A percentile compares a stretch with the other conserved stretches of the same genome.
Evolutionary conservation across 2,113 vertebrate species (phyloP).

Genomic region (Casuarius casuarius): DNA sequence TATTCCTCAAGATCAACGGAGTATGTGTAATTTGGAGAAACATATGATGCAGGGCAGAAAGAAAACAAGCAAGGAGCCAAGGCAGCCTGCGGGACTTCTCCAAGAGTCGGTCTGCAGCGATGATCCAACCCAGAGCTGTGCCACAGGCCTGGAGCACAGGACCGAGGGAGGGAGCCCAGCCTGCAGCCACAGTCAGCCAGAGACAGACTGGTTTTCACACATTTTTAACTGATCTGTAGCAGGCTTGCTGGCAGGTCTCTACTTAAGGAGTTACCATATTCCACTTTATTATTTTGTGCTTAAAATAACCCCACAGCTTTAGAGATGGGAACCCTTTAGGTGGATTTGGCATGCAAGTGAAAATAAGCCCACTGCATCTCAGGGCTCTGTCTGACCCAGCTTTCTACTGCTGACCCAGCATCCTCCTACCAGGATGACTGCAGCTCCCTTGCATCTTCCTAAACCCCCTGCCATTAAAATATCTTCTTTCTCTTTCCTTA

Average conservation of each 20-base stretch:
- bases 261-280: background rate
- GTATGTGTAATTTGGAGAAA: background rate
- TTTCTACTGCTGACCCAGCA: background rate
- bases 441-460: background rate
- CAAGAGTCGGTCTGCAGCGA: background rate
- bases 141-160: fast-evolving
- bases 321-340: background rate
- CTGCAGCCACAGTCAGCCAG: background rate
- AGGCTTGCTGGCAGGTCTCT: background rate
- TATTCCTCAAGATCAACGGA: background rate
- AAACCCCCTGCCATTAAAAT: background rate
- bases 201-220: background rate
- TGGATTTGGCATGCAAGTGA: background rate
- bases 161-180: background rate
- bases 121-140: background rate
- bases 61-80: background rate
- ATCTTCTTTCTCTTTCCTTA: background rate
- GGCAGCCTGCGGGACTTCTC: background rate
- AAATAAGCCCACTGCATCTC: background rate
- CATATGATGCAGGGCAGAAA: background rate
- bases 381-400: background rate
- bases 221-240: background rate
- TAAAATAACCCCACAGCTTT: background rate
- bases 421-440: background rate
- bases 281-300: background rate